Percentiles rank a stretch among this genome's conserved stretches.
Conservation (phyloP, 2,888 invertebrate genomes). For the Steromphala cineraria region DNA sequence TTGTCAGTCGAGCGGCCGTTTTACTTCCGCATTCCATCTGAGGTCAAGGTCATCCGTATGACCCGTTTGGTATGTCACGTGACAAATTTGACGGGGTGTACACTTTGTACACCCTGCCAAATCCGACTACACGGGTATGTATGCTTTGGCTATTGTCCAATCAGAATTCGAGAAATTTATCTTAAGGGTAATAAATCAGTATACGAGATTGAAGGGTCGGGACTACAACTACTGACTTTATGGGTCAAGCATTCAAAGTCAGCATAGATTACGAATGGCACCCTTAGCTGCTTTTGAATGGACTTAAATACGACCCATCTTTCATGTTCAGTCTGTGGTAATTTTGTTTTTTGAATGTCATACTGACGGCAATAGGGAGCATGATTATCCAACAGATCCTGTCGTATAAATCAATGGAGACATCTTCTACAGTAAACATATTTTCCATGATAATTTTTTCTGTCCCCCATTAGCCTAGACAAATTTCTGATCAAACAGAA, state of each 20-base stretch:
- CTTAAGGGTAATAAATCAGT: no score
- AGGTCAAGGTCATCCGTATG: no score
- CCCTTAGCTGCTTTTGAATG: not conserved
- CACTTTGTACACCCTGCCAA: no score
- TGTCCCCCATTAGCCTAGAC: not conserved
- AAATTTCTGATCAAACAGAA: not conserved
- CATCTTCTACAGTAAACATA: not conserved
- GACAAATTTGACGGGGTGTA: no score
- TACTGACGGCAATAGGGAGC: not conserved
- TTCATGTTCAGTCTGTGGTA: not conserved
- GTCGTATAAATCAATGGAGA: not conserved
- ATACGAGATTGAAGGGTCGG: not conserved
- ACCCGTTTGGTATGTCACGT: no score
- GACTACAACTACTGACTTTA: not conserved
- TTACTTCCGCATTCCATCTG: no score
- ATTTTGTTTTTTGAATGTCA: not conserved
- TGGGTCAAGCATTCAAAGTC: not conserved
- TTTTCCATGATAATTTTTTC: not conserved
- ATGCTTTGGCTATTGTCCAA: no score
- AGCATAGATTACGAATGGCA: not conserved
- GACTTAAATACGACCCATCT: not conserved
- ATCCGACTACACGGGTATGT: no score
- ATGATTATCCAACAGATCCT: not conserved
- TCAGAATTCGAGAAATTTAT: no score
- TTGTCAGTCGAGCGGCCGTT: no score